phyloP scores from a whole-genome alignment of 2,888 invertebrate genomes.

The Notocelia uddmanniana region DNA sequence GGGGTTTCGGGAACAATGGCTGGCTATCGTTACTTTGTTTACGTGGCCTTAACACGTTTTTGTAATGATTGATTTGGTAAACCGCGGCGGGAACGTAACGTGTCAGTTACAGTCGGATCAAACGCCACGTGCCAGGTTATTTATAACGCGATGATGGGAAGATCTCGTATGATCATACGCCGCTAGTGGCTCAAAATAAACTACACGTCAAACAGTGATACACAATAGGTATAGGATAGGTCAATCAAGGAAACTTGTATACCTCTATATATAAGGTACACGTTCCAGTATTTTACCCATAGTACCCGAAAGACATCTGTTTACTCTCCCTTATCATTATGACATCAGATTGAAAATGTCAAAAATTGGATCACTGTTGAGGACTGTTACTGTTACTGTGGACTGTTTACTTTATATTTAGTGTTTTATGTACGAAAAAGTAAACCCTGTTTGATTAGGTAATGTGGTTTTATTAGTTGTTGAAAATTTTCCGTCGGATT shows the following conservation, averaged over 20 bases:
- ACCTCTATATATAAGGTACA: background rate
- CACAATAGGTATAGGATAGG: conserved; percentile 14
- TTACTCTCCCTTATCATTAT: no score
- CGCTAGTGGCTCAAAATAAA: conserved; percentile 17
- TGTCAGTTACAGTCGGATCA: conserved; percentile 27
- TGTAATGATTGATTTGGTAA: conserved; percentile 43
- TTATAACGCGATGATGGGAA: conserved; percentile 17
- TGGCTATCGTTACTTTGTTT: conserved; percentile 41
- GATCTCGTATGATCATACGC: conserved; percentile 18
- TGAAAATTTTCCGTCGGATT: background rate
- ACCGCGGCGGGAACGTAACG: background rate
- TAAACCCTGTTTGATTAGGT: no score
- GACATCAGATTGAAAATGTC: no score
- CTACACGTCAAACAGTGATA: conserved; percentile 3
- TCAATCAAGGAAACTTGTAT: background rate
- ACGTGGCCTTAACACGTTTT: conserved; percentile 40
- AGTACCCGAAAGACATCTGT: no score
- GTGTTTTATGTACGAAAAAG: no score
- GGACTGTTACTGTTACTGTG: no score
- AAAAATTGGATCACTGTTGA: no score
- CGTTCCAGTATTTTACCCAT: no score
- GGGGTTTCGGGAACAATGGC: conserved; percentile 43
- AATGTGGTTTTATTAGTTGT: background rate
- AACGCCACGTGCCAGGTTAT: conserved; percentile 32
- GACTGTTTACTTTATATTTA: no score